Evolutionary conservation across 2,797 vertebrate genomes (phyloP), one percentile per base, ranked within the genome.

Genomic region (Glossophaga mutica): DNA sequence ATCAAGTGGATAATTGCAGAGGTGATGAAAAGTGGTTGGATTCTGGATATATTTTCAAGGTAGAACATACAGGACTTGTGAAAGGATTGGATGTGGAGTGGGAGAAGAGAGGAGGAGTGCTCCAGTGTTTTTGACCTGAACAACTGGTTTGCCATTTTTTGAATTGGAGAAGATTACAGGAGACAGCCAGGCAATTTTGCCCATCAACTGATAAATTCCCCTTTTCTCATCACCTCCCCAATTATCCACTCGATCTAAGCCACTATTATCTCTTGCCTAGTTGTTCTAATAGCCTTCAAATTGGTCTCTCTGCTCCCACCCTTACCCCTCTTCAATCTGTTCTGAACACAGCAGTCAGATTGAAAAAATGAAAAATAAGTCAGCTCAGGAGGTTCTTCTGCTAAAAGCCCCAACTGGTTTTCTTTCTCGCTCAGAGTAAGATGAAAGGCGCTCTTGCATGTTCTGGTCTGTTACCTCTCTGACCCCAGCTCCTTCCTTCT

Each of bases 271-370:
- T 91, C 77, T 92, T 57, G 76, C n/a, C 68, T 88, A 9, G n/a
- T 85, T 93, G 34, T 87, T 91, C 89, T 87, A 92, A 32, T 90
- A 95, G 79, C 68, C 71, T 95, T 82, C 84, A 89, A 18, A 84
- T 42, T 89, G 70, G 50, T 85, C 76, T 93, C 68, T 90, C 79
- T 87, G 87, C 67, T 97, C 71, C 84, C 18, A 57, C 46, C 15
- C 37, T 81, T 71, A 74, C 10, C n/a, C 55, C 21, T 92, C 42
- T 82, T 73, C 65, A 32, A 29, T 85, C 82, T 71, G 2, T 87
- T 95, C 74, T 95, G 55, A 90, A 71, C 16, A 70, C 32, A 79
- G 42, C 59, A 94, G 46, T 57, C 39, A 94, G 67, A 82, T 42
- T 74, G 57, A 6, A 96, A 82, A 76, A 44, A 85, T 55, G 21